These are phyloP conservation scores for Spongilla lacustris DNA, from an alignment of 37 sponge, comb jelly and placozoan genomes.

Conservation along the genomic window DNA sequence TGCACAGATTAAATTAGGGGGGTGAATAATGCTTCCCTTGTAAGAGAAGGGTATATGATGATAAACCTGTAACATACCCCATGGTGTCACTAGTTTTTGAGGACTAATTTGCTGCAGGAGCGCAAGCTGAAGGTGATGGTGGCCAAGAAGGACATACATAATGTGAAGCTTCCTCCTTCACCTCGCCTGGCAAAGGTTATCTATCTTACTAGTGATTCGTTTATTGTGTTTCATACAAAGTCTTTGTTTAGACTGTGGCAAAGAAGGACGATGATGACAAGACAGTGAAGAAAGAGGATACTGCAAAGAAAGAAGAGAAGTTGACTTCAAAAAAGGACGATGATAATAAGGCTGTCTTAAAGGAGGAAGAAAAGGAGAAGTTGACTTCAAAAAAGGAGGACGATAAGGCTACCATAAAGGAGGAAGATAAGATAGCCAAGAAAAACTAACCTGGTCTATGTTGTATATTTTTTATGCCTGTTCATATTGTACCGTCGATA, in stretches of 20 bases:
- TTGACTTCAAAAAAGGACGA: not conserved
- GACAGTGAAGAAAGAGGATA: not conserved
- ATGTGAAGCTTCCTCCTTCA: not conserved
- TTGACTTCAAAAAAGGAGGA: not conserved
- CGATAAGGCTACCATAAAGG: not conserved
- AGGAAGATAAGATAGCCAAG: not conserved
- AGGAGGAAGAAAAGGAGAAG: not conserved
- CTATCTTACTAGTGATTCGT: too few relatives aligned
- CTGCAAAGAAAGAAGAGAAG: not conserved
- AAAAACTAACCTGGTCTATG: not conserved
- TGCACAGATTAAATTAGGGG: too few relatives aligned
- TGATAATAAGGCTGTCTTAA: not conserved
- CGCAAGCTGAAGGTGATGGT: not conserved
- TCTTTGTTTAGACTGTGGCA: constrained; percentile 1
- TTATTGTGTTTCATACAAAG: too few relatives aligned
- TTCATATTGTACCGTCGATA: too few relatives aligned
- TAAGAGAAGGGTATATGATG: too few relatives aligned
- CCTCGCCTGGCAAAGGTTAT: not conserved
- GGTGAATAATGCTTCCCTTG: too few relatives aligned
- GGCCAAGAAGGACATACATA: not conserved
- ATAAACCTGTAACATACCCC: too few relatives aligned
- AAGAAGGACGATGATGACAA: not conserved
- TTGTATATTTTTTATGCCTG: not conserved
- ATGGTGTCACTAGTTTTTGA: too few relatives aligned
- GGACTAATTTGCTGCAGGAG: not conserved